These are phyloP conservation scores for Ptychochromis oligacanthus DNA, from an alignment of 2,113 vertebrate genomes.

Conservation along the genomic window DNA sequence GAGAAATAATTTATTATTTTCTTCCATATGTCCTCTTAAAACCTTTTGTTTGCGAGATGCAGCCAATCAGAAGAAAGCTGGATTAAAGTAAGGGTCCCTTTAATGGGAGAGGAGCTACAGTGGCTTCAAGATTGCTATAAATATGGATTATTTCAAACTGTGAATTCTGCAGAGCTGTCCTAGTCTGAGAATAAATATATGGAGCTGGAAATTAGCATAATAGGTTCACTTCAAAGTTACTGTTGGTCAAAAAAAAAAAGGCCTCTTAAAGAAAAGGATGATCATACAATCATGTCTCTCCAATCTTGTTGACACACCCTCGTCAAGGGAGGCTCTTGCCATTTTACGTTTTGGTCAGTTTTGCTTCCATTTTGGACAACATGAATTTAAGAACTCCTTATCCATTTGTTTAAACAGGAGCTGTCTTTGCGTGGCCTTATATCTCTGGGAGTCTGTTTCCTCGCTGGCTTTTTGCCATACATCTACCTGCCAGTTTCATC, in stretches of 20 bases:
- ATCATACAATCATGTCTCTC: neutral
- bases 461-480: constrained; percentile 89
- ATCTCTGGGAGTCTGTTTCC: constrained; percentile 84
- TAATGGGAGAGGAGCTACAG: neutral
- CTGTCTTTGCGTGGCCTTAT: constrained; percentile 78
- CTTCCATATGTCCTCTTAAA: neutral
- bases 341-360: neutral
- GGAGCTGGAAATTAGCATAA: neutral
- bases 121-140: neutral
- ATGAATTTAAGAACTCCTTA: neutral
- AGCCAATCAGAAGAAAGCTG: neutral
- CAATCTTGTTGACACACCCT: neutral
- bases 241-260: neutral
- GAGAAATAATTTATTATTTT: neutral
- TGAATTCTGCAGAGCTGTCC: neutral
- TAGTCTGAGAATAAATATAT: neutral
- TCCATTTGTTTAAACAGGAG: constrained; percentile 81
- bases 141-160: neutral
- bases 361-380: neutral
- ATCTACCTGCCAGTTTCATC: constrained; percentile 92
- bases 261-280: neutral
- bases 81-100: neutral
- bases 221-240: neutral
- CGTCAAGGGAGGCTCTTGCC: neutral
- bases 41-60: neutral